These are phyloP conservation scores for Noctua fimbriata DNA, from an alignment of 2,888 invertebrate species.

Conservation along the genomic window DNA sequence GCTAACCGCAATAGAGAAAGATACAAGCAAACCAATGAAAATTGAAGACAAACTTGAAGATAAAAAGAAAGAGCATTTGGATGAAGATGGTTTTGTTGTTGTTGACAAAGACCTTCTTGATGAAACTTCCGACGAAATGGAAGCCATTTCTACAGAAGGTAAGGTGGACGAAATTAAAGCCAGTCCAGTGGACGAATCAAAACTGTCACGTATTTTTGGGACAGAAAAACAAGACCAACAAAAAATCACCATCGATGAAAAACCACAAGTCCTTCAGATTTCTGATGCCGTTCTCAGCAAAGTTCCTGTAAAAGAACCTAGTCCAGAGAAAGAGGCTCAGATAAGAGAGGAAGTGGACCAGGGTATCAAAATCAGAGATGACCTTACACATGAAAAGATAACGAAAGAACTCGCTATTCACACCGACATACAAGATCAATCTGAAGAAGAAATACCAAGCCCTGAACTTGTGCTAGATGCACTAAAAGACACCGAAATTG, in stretches of 20 bases:
- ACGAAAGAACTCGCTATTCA: conserved; percentile 40
- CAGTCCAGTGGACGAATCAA: conserved; percentile 9
- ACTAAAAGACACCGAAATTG: conserved; percentile 17
- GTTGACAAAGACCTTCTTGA: conserved; percentile 80
- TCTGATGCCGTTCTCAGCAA: conserved; percentile 64
- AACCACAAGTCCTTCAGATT: conserved; percentile 38
- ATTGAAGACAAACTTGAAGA: conserved; percentile 25
- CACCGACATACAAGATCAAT: conserved; percentile 27
- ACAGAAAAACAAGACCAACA: conserved; percentile 81
- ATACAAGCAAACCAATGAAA: conserved; percentile 35
- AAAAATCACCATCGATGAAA: conserved; percentile 71
- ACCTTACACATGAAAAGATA: conserved; percentile 33
- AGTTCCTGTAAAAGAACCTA: conserved; percentile 77
- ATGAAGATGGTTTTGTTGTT: conserved; percentile 55
- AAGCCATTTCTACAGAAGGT: conserved; percentile 35
- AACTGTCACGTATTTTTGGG: conserved; percentile 61
- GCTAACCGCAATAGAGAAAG: conserved; percentile 15
- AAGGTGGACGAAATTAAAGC: conserved; percentile 17
- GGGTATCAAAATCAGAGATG: conserved; percentile 46
- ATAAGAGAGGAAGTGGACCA: conserved; percentile 51
- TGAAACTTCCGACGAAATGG: conserved; percentile 73
- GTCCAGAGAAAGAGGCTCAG: conserved; percentile 75
- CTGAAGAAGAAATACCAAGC: conserved; percentile 46
- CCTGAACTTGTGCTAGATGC: conserved; percentile 58
- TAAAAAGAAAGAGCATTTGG: conserved; percentile 38